Evolutionary conservation across 2,113 vertebrate species (phyloP).

Genomic region (Neofelis nebulosa): DNA sequence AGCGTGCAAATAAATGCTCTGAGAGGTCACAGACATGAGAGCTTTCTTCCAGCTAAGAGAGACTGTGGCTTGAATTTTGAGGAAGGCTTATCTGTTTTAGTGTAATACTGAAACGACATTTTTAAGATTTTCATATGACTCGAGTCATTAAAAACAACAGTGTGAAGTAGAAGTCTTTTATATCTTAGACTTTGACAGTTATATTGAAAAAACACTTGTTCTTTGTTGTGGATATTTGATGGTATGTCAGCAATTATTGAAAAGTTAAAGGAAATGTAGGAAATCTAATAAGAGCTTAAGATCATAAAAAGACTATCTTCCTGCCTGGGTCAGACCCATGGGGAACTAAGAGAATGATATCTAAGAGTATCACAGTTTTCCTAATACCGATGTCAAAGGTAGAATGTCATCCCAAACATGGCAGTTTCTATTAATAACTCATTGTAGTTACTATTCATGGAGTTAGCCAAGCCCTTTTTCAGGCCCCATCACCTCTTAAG

Average conservation of each 20-base stretch:
- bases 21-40: not conserved
- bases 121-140: not conserved
- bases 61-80: not conserved
- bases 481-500: conserved; percentile 11
- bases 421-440: conserved; percentile 22
- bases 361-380: not conserved
- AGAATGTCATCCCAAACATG: not conserved
- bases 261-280: not conserved
- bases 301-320: not conserved
- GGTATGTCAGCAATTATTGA: not conserved
- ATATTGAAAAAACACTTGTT: not conserved
- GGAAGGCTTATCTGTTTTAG: not conserved
- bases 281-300: not conserved
- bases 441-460: not conserved
- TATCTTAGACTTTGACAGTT: not conserved
- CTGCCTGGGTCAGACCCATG: not conserved
- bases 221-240: not conserved
- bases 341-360: not conserved
- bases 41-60: not conserved
- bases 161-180: not conserved
- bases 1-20: not conserved
- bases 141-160: not conserved
- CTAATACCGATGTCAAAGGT: not conserved
- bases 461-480: conserved; percentile 13
- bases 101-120: not conserved